Evolutionary conservation across 2,113 vertebrate species (phyloP).

Genomic region (Thinocorus orbignyianus): DNA sequence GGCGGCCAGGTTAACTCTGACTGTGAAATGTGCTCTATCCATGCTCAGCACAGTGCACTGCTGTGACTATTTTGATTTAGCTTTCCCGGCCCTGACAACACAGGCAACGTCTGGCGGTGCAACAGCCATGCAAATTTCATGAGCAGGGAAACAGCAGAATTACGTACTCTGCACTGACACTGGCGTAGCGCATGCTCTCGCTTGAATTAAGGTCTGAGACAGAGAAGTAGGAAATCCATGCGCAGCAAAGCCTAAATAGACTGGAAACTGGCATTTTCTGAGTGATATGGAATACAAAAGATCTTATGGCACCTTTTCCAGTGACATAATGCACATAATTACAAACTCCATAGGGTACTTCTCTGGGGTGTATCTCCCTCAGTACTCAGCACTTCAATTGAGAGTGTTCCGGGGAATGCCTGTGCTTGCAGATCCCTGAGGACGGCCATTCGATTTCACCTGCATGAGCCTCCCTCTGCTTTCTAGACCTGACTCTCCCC

Average conservation of each 20-base stretch:
- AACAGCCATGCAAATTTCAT: conserved; percentile 18
- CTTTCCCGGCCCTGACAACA: conserved; percentile 9
- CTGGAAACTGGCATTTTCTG: not conserved
- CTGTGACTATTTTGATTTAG: not conserved
- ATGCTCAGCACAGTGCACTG: accelerated
- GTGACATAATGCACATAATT: accelerated
- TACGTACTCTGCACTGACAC: not conserved
- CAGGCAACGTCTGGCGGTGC: not conserved
- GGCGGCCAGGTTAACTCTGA: not conserved
- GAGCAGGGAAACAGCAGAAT: conserved; percentile 15
- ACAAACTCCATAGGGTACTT: not conserved
- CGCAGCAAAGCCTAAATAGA: not conserved
- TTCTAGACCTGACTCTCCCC: not conserved
- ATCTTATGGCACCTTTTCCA: not conserved
- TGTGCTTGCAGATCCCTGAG: not conserved
- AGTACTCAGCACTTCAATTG: not conserved
- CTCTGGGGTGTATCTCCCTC: accelerated
- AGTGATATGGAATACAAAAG: not conserved
- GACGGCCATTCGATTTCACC: accelerated
- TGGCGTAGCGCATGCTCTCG: not conserved
- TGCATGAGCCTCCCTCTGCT: not conserved
- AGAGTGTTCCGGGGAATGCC: not conserved
- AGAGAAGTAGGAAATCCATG: not conserved
- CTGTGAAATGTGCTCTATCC: not conserved
- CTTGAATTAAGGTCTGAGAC: not conserved